These are phyloP conservation scores for Stictonetta naevosa DNA, from an alignment of 2,113 vertebrate species.

Conservation along the genomic window DNA sequence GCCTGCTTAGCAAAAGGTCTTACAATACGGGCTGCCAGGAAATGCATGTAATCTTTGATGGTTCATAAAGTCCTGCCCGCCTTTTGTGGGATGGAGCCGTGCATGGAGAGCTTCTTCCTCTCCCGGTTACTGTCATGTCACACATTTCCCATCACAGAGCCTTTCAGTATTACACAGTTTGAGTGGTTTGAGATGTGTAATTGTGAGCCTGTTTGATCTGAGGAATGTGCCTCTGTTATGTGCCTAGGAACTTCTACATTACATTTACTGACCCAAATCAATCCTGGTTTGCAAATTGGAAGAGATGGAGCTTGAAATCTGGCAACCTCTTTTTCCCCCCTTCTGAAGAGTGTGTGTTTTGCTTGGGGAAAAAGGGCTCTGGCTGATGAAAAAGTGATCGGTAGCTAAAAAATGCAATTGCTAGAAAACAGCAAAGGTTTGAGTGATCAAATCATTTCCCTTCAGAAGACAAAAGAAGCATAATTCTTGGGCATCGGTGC, in stretches of 20 bases:
- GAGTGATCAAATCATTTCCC: background rate
- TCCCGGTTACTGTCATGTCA: slow-evolving; percentile 6
- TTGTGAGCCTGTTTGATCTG: background rate
- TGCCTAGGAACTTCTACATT: background rate
- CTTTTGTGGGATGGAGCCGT: slow-evolving; percentile 2
- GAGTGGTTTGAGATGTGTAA: background rate
- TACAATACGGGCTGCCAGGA: slow-evolving; percentile 20
- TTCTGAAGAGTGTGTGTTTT: background rate
- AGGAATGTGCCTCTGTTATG: background rate
- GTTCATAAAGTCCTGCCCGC: background rate
- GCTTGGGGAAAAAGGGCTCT: background rate
- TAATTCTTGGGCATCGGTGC: background rate
- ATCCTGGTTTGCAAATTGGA: slow-evolving; percentile 16
- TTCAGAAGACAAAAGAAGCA: background rate
- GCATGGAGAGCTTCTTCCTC: background rate
- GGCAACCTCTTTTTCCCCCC: background rate
- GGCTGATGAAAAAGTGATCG: background rate
- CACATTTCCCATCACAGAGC: slow-evolving; percentile 20
- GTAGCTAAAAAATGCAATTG: background rate
- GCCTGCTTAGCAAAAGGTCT: background rate
- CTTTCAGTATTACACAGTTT: background rate
- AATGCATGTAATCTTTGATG: background rate
- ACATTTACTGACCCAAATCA: slow-evolving; percentile 26
- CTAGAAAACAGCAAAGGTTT: background rate
- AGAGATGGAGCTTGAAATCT: slow-evolving; percentile 32